Evolutionary conservation across 2,888 invertebrate genomes (phyloP).

Genomic region (Drosophila phalerata): DNA sequence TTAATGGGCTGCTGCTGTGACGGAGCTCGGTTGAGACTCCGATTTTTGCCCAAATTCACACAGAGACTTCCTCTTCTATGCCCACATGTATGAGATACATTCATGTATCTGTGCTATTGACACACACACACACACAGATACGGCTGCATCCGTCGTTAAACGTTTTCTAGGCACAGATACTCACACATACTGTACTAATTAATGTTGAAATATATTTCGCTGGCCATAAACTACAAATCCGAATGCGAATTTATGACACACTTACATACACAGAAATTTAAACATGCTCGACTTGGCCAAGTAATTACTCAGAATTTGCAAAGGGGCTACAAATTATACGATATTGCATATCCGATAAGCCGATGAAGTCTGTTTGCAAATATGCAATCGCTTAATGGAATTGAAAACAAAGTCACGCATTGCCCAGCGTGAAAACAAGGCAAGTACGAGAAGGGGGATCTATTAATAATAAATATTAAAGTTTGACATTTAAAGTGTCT

Average conservation of each 20-base stretch:
- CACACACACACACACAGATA: slow-evolving; percentile 10
- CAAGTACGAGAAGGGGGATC: not conserved
- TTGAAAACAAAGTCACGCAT: slow-evolving; percentile 48
- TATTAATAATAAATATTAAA: slow-evolving; percentile 26
- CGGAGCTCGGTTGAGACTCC: slow-evolving; percentile 39
- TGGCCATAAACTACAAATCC: slow-evolving; percentile 51
- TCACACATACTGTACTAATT: slow-evolving; percentile 59
- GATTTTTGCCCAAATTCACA: slow-evolving; percentile 72
- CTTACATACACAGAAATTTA: slow-evolving; percentile 16
- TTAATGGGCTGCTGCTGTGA: slow-evolving; percentile 61
- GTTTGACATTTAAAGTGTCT: slow-evolving; percentile 32
- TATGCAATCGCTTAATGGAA: slow-evolving; percentile 39
- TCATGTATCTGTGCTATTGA: not conserved
- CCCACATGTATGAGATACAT: slow-evolving; percentile 13
- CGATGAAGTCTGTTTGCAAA: slow-evolving; percentile 56
- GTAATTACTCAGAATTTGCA: slow-evolving; percentile 72
- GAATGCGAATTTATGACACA: slow-evolving; percentile 56
- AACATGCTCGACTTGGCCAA: slow-evolving; percentile 26
- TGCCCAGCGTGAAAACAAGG: no score
- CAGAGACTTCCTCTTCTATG: slow-evolving; percentile 58
- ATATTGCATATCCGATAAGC: slow-evolving; percentile 68
- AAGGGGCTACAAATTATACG: slow-evolving; percentile 65
- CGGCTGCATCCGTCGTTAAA: slow-evolving; percentile 58
- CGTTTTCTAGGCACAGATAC: slow-evolving; percentile 21
- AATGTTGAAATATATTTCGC: slow-evolving; percentile 70